Evolutionary conservation across 2,888 invertebrate species (phyloP).

Genomic region (Dynastes maya): DNA sequence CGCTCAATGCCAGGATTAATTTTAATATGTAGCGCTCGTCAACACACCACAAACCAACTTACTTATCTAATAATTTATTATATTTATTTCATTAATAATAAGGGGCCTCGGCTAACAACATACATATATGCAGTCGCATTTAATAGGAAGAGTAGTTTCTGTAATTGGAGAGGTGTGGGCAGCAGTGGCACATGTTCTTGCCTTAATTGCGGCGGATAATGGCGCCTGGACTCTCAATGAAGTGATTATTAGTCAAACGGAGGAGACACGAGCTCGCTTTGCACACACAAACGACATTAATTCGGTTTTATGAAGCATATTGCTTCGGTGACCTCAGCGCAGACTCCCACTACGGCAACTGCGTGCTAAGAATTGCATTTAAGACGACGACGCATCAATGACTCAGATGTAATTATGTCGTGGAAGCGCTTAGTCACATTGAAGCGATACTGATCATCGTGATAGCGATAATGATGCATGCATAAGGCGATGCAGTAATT

Average conservation of each 20-base stretch:
- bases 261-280: conserved; percentile 58
- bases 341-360: conserved; percentile 60
- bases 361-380: conserved; percentile 63
- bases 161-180: conserved; percentile 60
- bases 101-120: not conserved
- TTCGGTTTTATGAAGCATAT: conserved; percentile 60
- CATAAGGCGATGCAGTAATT: conserved; percentile 22
- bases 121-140: conserved; percentile 57
- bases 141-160: conserved; percentile 58
- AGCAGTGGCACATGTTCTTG: conserved; percentile 55
- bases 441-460: conserved; percentile 25
- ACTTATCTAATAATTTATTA: conserved; percentile 36
- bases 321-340: conserved; percentile 63
- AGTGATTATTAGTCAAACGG: conserved; percentile 61
- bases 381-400: conserved; percentile 56
- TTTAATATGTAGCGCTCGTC: conserved; percentile 27
- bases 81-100: conserved; percentile 39
- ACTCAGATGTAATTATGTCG: conserved; percentile 58
- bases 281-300: conserved; percentile 58
- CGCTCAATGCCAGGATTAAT: not conserved
- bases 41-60: not conserved
- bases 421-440: conserved; percentile 58
- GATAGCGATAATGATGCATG: conserved; percentile 29
- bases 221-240: conserved; percentile 61
- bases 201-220: conserved; percentile 61